Conservation (phyloP, 2,888 invertebrate species). For the Pyrrhia umbra region DNA sequence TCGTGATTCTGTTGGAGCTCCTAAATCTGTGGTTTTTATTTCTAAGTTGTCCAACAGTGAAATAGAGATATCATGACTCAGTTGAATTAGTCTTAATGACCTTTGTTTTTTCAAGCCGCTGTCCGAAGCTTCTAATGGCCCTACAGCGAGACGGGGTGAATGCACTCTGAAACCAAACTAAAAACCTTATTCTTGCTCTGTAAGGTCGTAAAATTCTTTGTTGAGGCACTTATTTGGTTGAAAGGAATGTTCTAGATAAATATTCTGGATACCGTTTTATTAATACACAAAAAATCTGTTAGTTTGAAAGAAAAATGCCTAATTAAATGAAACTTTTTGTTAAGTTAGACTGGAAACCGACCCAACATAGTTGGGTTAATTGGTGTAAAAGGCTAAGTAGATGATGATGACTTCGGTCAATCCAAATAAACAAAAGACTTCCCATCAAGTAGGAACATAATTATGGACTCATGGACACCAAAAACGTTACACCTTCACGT, state of each 20-base stretch:
- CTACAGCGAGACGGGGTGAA: slow-evolving; percentile 50
- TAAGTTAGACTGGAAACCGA: too few relatives aligned
- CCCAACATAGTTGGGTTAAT: too few relatives aligned
- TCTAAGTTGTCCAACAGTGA: slow-evolving; percentile 19
- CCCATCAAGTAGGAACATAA: slow-evolving; percentile 20
- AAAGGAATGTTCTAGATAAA: not conserved
- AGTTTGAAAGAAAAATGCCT: too few relatives aligned
- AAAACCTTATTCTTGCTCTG: slow-evolving; percentile 35
- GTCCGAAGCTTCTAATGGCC: slow-evolving; percentile 33
- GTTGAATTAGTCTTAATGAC: slow-evolving; percentile 47
- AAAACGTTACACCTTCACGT: slow-evolving; percentile 35
- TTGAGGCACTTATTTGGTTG: not conserved
- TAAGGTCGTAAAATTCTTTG: slow-evolving; percentile 1
- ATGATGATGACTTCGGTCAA: too few relatives aligned
- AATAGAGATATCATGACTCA: slow-evolving; percentile 42
- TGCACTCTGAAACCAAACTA: slow-evolving; percentile 34
- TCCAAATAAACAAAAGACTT: slow-evolving; percentile 1
- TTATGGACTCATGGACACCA: slow-evolving; percentile 7
- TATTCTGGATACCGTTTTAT: not conserved
- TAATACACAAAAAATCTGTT: too few relatives aligned
- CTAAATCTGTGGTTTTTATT: slow-evolving; percentile 20
- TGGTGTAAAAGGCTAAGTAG: too few relatives aligned
- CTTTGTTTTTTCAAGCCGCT: slow-evolving; percentile 42
- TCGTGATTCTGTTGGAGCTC: slow-evolving; percentile 5
- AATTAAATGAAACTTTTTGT: too few relatives aligned